Base-by-base conservation (phyloP, 2,888 invertebrate species). In the Tineola bisselliella region DNA sequence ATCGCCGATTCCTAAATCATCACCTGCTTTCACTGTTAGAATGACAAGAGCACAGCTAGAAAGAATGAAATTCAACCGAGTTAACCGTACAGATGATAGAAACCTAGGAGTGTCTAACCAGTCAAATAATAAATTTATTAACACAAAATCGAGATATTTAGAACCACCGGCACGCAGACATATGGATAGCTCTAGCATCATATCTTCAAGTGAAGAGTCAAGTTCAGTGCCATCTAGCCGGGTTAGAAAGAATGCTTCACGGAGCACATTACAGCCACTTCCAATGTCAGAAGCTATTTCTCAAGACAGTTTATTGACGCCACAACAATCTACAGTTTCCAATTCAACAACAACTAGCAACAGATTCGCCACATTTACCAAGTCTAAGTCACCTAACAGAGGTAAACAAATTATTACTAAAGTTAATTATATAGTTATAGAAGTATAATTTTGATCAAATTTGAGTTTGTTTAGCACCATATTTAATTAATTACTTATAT, bases 181-280 rank as follows among this genome's bases (percentile, higher is more conserved):
- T 4, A 66, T 59, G 3, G 68, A 68, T 1, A 71, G 68, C 60
- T 19, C 5, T n/a, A 19, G 12, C 0, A 73, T 71, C 57, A 63
- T 88, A 13, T 90, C 90, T 0, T 90, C 90, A 0, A 90, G 89
- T 57, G 92, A 92, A 67, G 92, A 92, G 0, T 92, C 92, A 0
- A 84, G 91, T 64, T 77, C 88, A 0, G 33, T 67, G 52, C 78
- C 83, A 64, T 68, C 62, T 67, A 79, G 63, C 69, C 76, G 66
- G 66, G 73, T 64, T 63, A 74, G 8, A 54, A 72, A 68, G 5
- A 79, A 79, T 62, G 68, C 72, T 0, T 77, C 81, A 33, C 65
- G 77, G 31, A 68, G 71, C 5, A 70, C 44, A 70, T 18, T 78
- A 76, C 43, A 74, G 73, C 43, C 25, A 25, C 25, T 6, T 2